Evolutionary conservation across 2,797 vertebrate genomes (phyloP), one percentile per base, ranked within the genome.

Genomic region (Hippocampus kuda): DNA sequence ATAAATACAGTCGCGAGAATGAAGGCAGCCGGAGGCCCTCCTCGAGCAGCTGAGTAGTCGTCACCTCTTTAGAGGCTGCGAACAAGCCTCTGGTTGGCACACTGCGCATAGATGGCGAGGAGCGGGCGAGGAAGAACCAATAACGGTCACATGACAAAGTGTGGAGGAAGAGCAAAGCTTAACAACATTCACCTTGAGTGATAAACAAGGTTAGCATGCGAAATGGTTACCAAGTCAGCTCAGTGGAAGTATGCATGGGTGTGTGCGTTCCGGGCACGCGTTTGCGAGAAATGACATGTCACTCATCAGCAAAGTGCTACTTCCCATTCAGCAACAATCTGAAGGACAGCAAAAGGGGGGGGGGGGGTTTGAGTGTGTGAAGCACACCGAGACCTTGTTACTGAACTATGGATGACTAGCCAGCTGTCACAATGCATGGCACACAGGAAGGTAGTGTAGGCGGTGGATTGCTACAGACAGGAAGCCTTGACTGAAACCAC

Each of bases 261-360:
- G 68, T 20, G 42, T 66, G 65, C 5, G 34, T 34, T 34, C 34
- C 5, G 34, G 5, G 4, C 34, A 34, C 18, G 13, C 48, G 26
- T 44, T 41, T 70, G 66, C 68, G 51, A 53, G 79, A 79, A 85
- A 73, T 67, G 68, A 81, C 77, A 72, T 51, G 66, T 71, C 75
- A 73, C 69, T 71, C 69, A 73, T 78, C 77, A 84, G 74, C 75
- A 72, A 75, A 83, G 76, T 75, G 75, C 76, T 72, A 72, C 75
- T 82, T 78, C 71, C 66, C 65, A 53, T 72, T 76, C 81, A 71
- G 71, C 65, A 76, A 73, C 67, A 70, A 68, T 71, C 68, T 60
- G 41, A 68, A 81, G 77, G 69, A 71, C 68, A 67, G 30, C 76
- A 77, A 79, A 74, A 67, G 53, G 72, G 71, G n/a, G 38, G 42